These are phyloP conservation scores for Agapornis roseicollis DNA, from an alignment of 2,113 vertebrate species.

Conservation along the genomic window DNA sequence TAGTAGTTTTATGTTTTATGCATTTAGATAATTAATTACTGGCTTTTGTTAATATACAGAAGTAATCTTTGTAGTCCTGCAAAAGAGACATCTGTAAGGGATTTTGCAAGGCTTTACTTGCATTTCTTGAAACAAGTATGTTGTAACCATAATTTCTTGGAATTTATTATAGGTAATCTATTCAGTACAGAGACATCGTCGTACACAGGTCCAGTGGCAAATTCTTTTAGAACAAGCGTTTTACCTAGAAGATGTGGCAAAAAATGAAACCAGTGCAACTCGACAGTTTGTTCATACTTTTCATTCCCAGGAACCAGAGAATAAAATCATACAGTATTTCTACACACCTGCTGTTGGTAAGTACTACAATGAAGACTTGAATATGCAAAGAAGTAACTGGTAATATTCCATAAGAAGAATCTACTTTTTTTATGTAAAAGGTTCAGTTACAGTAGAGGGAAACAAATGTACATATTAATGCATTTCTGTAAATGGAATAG, in stretches of 20 bases:
- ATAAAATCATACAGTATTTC: slow-evolving; percentile 80
- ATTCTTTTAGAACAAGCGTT: slow-evolving; percentile 88
- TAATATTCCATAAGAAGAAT: neutral
- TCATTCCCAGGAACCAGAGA: slow-evolving; percentile 75
- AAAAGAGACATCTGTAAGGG: neutral
- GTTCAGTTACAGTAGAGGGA: neutral
- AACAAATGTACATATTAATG: neutral
- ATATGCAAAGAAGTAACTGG: neutral
- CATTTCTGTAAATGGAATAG: neutral
- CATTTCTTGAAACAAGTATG: neutral
- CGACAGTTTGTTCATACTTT: slow-evolving; percentile 83
- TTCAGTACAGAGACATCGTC: slow-evolving; percentile 85
- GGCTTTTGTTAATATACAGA: neutral
- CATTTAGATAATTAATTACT: neutral
- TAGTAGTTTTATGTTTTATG: neutral
- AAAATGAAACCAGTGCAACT: slow-evolving; percentile 81
- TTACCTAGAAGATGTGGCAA: slow-evolving; percentile 89
- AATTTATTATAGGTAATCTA: slow-evolving; percentile 82
- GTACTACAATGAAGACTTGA: slow-evolving; percentile 12
- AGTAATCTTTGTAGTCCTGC: neutral
- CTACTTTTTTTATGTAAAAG: neutral
- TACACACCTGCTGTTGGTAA: slow-evolving; percentile 88
- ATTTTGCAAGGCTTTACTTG: neutral
- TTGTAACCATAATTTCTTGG: neutral
- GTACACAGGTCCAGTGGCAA: slow-evolving; percentile 89